Evolutionary conservation across 1,140 invertebrate species (phyloP), one percentile per base, ranked within the genome.

Genomic region (Heterodera carotae): DNA sequence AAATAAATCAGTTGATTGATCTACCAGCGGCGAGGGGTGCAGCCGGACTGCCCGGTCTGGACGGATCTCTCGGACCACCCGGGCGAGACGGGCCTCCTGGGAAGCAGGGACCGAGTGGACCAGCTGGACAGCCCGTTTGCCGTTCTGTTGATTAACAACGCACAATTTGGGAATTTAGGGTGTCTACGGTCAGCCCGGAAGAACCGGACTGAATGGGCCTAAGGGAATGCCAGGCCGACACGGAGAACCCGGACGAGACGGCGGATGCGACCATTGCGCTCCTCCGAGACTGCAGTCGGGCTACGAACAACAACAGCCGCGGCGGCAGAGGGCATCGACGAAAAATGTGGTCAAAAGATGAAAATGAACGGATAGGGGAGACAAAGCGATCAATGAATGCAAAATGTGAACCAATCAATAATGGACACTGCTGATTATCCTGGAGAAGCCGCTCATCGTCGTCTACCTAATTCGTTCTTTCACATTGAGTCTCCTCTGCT

Each of bases 161-260:
- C 12, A n/a, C 18, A 4, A 0, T 8, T 15, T 22, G 48, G 12
- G 2, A 22, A 5, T 66, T 66, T 56, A 74, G 22, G 74, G 74
- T 12, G 15, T 12, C 10, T 22, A 36, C 22, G 74, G 74, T 10
- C 27, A 33, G 31, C 48, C 29, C n/a, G 74, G 74, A 75, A 33
- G 43, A 8, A 31, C 64, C 22, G 71, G 71, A 7, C 10, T 43
- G 36, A 74, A 62, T 39, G 74, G 74, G 0, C 64, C 64, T 7
- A 75, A 68, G 68, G 74, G 74, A 70, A 2, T 31, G 31, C 74
- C 74, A 12, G 74, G 74, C 15, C 25, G 39, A n/a, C 48, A 75
- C 3, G 74, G 74, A 69, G 36, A 66, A 6, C 74, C 74, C n/a
- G 74, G 33, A 27, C 22, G 3, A 39, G 43, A 36, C 48, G 27